Conservation (phyloP, 2,797 vertebrate genomes). For the Heliangelus exortis region DNA sequence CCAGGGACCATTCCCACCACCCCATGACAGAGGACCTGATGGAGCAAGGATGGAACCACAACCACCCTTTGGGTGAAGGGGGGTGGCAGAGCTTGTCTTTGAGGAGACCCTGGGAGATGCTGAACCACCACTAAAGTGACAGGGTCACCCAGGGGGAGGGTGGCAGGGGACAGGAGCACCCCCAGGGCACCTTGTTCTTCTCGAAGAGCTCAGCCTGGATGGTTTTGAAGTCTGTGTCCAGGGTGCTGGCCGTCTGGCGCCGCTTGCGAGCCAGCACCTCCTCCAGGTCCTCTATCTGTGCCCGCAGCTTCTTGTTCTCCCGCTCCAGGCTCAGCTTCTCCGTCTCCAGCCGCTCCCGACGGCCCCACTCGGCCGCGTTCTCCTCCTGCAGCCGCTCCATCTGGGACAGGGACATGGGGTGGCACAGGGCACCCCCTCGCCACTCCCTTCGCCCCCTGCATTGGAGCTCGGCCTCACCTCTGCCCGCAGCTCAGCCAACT, state of each 20-base stretch:
- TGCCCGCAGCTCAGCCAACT: slow-evolving; percentile 90
- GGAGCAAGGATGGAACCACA: background rate
- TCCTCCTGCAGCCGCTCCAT: slow-evolving; percentile 97
- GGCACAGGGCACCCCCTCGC: accelerated
- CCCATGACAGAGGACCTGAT: background rate
- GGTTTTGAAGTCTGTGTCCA: slow-evolving; percentile 92
- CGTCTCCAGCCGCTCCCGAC: slow-evolving; percentile 92
- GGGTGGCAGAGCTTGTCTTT: background rate
- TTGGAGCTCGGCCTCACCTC: slow-evolving; percentile 80
- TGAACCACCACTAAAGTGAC: background rate
- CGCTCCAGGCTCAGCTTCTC: slow-evolving; percentile 94
- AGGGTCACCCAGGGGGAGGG: background rate
- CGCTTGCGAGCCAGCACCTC: slow-evolving; percentile 91
- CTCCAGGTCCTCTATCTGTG: slow-evolving; percentile 92
- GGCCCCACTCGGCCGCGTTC: slow-evolving; percentile 94
- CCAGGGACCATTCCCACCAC: background rate
- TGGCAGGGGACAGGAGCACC: background rate
- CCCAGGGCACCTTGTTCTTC: slow-evolving; percentile 89
- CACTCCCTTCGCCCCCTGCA: accelerated
- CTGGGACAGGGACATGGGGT: slow-evolving; percentile 61
- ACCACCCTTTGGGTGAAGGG: background rate
- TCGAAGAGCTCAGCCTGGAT: slow-evolving; percentile 94
- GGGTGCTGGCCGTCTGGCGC: slow-evolving; percentile 87
- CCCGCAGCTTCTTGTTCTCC: slow-evolving; percentile 95
- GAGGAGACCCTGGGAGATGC: background rate